Base-by-base conservation (phyloP, 2,797 vertebrate genomes). In the Distichodus sexfasciatus region DNA sequence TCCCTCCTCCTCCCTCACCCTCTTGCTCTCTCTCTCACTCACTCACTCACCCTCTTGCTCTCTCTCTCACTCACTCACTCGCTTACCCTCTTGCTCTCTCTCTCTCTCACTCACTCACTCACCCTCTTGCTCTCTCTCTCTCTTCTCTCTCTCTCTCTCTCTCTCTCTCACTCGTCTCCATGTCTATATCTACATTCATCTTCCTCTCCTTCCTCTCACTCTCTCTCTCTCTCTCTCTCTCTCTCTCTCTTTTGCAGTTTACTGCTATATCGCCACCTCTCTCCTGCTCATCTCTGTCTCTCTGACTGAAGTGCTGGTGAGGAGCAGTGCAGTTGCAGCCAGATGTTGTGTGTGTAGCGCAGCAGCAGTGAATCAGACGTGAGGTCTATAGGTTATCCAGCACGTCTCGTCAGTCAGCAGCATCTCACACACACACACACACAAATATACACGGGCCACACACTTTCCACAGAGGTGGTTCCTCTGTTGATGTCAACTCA, bases 381-480 rank as follows among this genome's bases (percentile, higher is more conserved):
- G 40, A 72, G 66, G 28, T 58, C 14, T 48, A 64, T 71, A 64
- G 24, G 60, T 76, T 33, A 58, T 55, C 54, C 50, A 64, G 60
- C 35, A 24, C 59, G n/a, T n/a, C n/a, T n/a, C n/a, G n/a, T n/a
- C n/a, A n/a, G 58, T 72, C 17, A 33, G 59, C 69, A 72, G 69
- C 48, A 51, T 65, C 62, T 72, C 61, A 24, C 21, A 41, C 36
- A 47, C 44, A 23, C 23, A 28, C 23, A 28, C 43, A 46, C 47
- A 50, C 40, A 41, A 17, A 46, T 2, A 6, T 24, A 26, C 31
- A 38, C 31, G 14, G 10, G n/a, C 43, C n/a, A 17, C 43, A 19
- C n/a, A 17, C 17, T 38, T 57, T 38, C 33, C 33, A 57, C 17
- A 5, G 36, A 57, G 53, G 33, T 57, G 33, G 7, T 57, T 23